Conservation (phyloP, 1,140 invertebrate genomes). For the Drosophila grimshawi region DNA sequence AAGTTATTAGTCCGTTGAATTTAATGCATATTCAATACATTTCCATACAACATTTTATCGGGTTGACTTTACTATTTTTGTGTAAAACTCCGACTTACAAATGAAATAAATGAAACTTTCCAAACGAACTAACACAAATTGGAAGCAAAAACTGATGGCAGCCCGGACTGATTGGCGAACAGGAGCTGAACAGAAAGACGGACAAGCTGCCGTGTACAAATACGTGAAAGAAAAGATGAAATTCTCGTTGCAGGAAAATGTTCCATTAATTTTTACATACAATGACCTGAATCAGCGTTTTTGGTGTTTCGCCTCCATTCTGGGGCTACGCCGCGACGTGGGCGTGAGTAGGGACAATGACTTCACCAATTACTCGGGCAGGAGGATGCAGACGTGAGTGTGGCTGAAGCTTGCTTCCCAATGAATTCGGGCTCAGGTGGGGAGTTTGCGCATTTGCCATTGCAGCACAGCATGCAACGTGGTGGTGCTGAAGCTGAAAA, state of each 20-base stretch:
- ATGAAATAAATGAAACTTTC: conserved; percentile 51
- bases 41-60: conserved; percentile 11
- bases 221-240: conserved; percentile 62
- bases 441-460: conserved; percentile 41
- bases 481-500: conserved; percentile 58
- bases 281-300: conserved; percentile 66
- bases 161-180: conserved; percentile 27
- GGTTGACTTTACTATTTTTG: conserved; percentile 19
- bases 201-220: conserved; percentile 29
- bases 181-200: conserved; percentile 22
- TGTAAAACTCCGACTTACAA: conserved; percentile 31
- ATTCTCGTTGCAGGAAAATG: conserved; percentile 60
- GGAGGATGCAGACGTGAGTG: conserved; percentile 47
- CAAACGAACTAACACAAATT: conserved; percentile 39
- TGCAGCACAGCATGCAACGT: conserved; percentile 45
- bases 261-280: conserved; percentile 67
- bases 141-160: conserved; percentile 41
- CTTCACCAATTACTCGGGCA: conserved; percentile 48
- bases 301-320: conserved; percentile 41
- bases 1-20: conserved; percentile 2
- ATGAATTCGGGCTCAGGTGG: conserved; percentile 48
- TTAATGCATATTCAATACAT: conserved; percentile 3
- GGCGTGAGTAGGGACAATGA: conserved; percentile 39
- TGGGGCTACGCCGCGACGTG: conserved; percentile 11
- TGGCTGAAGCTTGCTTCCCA: conserved; percentile 29